phyloP scores from a whole-genome alignment of 2,888 invertebrate genomes.

The Hedya salicella region DNA sequence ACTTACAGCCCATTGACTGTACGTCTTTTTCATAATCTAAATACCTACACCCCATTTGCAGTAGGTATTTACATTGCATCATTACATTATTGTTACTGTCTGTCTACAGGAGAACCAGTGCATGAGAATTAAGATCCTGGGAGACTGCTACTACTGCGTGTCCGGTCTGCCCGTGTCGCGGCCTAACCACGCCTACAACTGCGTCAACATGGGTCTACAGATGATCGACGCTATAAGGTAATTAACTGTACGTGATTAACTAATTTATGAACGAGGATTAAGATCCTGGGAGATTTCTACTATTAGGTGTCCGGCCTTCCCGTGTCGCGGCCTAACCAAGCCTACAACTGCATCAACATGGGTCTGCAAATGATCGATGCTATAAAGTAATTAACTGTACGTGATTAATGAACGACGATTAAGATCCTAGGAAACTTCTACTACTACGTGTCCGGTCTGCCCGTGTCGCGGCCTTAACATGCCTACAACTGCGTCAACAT shows the following conservation, averaged over 20 bases:
- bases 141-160: conserved; percentile 98
- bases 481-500: conserved; percentile 98
- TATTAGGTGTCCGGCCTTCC: conserved; percentile 98
- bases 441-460: conserved; percentile 97
- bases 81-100: conserved; percentile 17
- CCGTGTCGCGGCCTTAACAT: conserved; percentile 96
- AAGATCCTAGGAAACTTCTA: conserved; percentile 98
- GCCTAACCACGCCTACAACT: conserved; percentile 97
- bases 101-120: conserved; percentile 94
- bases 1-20: too few species aligned
- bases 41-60: too few species aligned
- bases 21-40: too few species aligned
- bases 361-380: conserved; percentile 98
- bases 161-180: conserved; percentile 96
- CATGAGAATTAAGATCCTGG: conserved; percentile 97
- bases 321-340: conserved; percentile 96
- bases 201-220: conserved; percentile 97
- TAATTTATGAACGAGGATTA: conserved; percentile 98
- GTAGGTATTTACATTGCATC: too few species aligned
- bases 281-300: conserved; percentile 98
- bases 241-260: conserved; percentile 50
- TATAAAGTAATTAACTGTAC: conserved; percentile 88
- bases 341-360: conserved; percentile 98
- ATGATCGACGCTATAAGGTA: conserved; percentile 98
- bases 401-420: conserved; percentile 93